Evolutionary conservation across 2,113 vertebrate species (phyloP).

Genomic region (Paradoxurus hermaphroditus): DNA sequence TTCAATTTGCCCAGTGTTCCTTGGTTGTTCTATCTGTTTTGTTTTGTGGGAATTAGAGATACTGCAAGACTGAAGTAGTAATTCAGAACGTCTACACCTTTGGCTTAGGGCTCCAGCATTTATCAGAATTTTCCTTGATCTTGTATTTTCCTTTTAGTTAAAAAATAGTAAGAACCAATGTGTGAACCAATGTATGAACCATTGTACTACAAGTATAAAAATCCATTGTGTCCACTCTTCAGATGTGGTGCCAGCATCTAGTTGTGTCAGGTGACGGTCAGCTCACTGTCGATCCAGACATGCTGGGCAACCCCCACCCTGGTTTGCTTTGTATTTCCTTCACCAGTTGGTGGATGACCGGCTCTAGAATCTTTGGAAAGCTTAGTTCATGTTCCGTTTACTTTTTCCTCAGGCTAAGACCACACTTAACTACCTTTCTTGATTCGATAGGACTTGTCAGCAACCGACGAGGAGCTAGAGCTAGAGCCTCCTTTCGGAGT

Average conservation of each 20-base stretch:
- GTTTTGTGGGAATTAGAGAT: not conserved
- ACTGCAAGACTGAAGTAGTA: not conserved
- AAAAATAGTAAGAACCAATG: not conserved
- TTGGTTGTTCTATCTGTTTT: not conserved
- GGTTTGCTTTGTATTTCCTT: not conserved
- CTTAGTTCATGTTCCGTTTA: not conserved
- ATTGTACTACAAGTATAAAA: not conserved
- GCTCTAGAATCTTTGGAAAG: not conserved
- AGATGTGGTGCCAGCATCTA: not conserved
- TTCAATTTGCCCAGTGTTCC: not conserved
- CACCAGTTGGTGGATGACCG: not conserved
- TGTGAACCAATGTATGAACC: too few species aligned
- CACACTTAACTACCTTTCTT: not conserved
- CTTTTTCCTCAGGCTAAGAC: not conserved
- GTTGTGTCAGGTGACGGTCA: not conserved
- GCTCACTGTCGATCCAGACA: accelerated
- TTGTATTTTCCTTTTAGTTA: not conserved
- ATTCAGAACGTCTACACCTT: not conserved
- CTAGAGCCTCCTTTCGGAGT: not conserved
- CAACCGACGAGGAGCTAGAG: not conserved
- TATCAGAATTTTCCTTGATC: not conserved
- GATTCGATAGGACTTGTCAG: slow-evolving; percentile 55
- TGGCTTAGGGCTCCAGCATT: not conserved
- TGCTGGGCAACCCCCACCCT: too few species aligned
- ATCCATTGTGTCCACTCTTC: not conserved